Conservation (phyloP, 2,888 invertebrate species). For the Eulithis prunata region DNA sequence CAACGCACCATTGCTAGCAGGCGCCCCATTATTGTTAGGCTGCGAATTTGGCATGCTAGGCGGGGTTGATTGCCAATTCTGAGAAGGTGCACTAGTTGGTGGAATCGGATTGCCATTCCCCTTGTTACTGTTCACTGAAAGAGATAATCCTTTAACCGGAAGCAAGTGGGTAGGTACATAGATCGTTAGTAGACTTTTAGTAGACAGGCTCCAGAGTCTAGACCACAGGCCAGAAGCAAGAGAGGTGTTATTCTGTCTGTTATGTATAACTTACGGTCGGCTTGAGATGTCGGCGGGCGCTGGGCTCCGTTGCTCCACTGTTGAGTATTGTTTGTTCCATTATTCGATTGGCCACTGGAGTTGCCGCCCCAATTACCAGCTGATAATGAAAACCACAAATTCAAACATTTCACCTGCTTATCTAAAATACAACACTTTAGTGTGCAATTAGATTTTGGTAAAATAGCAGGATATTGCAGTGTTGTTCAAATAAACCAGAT, state of each 20-base stretch:
- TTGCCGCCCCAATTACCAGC: constrained; percentile 81
- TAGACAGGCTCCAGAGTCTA: constrained; percentile 18
- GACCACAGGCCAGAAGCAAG: constrained; percentile 37
- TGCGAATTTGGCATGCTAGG: constrained; percentile 79
- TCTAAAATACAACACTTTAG: too few species aligned
- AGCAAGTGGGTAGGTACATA: constrained; percentile 27
- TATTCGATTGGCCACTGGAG: constrained; percentile 75
- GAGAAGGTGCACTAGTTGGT: constrained; percentile 71
- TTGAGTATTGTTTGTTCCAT: constrained; percentile 77
- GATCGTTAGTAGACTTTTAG: constrained; percentile 1
- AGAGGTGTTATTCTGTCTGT: constrained; percentile 46
- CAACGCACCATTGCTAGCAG: constrained; percentile 70
- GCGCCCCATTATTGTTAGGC: constrained; percentile 78
- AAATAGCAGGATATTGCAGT: too few species aligned
- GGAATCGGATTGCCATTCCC: constrained; percentile 75
- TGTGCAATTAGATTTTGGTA: too few species aligned
- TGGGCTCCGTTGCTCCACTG: constrained; percentile 81
- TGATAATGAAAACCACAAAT: constrained; percentile 54
- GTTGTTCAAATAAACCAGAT: too few species aligned
- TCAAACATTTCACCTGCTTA: constrained; percentile 14
- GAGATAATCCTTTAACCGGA: constrained; percentile 49
- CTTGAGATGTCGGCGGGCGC: constrained; percentile 80
- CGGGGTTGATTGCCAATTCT: constrained; percentile 76
- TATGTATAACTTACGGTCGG: constrained; percentile 64
- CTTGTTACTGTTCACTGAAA: constrained; percentile 82